Base-by-base conservation (phyloP, 2,797 vertebrate genomes). In the Meda fulgida region DNA sequence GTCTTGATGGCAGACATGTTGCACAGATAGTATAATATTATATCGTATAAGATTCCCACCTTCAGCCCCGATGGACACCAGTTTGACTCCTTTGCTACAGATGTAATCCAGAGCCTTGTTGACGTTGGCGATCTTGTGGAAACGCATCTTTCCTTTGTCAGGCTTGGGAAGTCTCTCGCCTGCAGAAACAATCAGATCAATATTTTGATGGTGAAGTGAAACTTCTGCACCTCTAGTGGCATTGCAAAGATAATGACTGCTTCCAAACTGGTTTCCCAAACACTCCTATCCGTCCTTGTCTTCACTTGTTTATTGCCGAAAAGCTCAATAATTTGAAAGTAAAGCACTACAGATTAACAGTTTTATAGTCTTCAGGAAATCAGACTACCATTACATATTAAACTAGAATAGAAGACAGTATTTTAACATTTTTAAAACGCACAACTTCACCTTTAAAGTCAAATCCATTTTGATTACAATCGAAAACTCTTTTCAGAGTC, bases 81-180 rank as follows among this genome's bases (percentile, higher is more conserved):
- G 93, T 83, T 97, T 97, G 36, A 98, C 97, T 34, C 97, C 97
- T 89, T 98, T 98, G 94, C 97, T 97, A 92, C 96, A 95, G 88
- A 98, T 97, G 91, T 94, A 98, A 89, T 97, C 97, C 91, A 98
- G 93, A 66, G 97, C 97, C 92, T 98, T 97, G 85, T 97, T 98
- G 88, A 98, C 96, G 40, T 97, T 98, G 91, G 97, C 97, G 0
- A 98, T 97, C 92, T 97, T 97, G 92, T 98, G 97, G 93, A 98
- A 97, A 90, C 97, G 97, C 97, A 98, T 98, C 93, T 97, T 98
- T 90, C 97, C 97, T 90, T 97, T 98, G 92, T 98, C 97, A 0
- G 97, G 97, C 90, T 96, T 97, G 88, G 97, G 96, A 91, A 97
- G 94, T 88, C 97, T 94, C 92, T 98, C 97, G 2, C 97, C 97